Evolutionary conservation across 2,113 vertebrate species (phyloP), one percentile per base, ranked within the genome.

Genomic region (Salvelinus fontinalis): DNA sequence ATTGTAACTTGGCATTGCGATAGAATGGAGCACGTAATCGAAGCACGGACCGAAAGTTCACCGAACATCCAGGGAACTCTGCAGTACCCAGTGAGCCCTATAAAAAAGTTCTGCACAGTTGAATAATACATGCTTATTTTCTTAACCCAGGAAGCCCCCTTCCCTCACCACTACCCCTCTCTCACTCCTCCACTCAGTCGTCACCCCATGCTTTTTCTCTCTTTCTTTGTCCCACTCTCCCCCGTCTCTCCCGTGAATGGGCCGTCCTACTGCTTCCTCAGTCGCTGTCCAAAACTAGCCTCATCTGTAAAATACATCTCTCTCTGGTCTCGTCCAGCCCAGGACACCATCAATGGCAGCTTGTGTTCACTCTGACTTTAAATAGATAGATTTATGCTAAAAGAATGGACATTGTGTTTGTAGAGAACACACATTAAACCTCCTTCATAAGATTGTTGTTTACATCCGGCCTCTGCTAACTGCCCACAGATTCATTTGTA

Each of bases 361-460:
- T 91, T 91, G 91, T 93, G 90, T 87, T 87, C 85, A 70, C 86
- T 89, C 86, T 79, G 85, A 84, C 92, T 93, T 93, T 93, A 92
- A 93, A 92, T 93, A 92, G 90, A 88, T 60, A 79, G 87, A 91
- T 90, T 89, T 89, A 89, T 88, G 89, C 86, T 75, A 60, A 89
- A 39, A 39, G 88, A 88, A 74, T 83, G 82, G 76, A 60, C 89
- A 92, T 92, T 93, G 90, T 93, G 83, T 89, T 84, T 64, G 75
- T 59, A 54, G 88, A 76, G 85, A 82, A 83, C 81, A 22, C 82
- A 60, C 18, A 89, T 88, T 86, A 86, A 92, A 86, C 84, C 84
- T 85, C 83, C 84, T 91, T 93, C 89, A 92, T 93, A 90, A 87
- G 85, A 81, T 22, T 79, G 77, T 85, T 87, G 87, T 89, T 91